Evolutionary conservation across 92 coral and sea anemone species (phyloP).

Genomic region (Parazoanthus darwini): DNA sequence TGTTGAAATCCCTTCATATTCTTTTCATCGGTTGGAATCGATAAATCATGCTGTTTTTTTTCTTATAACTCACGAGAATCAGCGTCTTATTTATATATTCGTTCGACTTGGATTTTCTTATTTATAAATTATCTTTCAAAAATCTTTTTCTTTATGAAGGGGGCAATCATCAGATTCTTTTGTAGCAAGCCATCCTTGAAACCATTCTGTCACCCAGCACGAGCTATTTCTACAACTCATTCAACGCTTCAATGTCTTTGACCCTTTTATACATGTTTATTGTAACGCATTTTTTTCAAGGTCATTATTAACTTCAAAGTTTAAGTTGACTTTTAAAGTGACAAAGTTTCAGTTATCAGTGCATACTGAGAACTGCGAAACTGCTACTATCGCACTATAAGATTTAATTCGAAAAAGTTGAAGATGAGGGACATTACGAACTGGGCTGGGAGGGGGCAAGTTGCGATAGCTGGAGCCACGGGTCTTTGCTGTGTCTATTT

Average conservation of each 20-base stretch:
- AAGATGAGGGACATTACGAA: background rate
- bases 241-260: constrained; percentile 7
- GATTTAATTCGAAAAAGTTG: background rate
- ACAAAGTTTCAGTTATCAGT: constrained; percentile 1
- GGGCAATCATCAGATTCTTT: constrained; percentile 37
- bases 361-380: background rate
- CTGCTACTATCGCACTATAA: background rate
- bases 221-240: background rate
- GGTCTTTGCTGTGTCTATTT: constrained; percentile 19
- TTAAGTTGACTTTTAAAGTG: constrained; percentile 7
- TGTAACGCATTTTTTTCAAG: constrained; percentile 8
- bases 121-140: constrained; percentile 11
- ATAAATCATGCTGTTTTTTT: constrained; percentile 31
- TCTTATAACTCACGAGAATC: constrained; percentile 1
- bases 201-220: constrained; percentile 30
- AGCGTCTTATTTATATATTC: background rate
- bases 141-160: constrained; percentile 3
- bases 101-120: background rate
- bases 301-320: background rate
- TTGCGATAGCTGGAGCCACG: background rate
- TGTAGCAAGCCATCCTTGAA: constrained; percentile 43
- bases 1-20: constrained; percentile 27
- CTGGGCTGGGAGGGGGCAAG: constrained; percentile 13
- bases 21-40: constrained; percentile 32
- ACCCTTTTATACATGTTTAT: background rate